Conservation (phyloP, 2,113 vertebrate genomes). For the Cyanocitta stelleri region DNA sequence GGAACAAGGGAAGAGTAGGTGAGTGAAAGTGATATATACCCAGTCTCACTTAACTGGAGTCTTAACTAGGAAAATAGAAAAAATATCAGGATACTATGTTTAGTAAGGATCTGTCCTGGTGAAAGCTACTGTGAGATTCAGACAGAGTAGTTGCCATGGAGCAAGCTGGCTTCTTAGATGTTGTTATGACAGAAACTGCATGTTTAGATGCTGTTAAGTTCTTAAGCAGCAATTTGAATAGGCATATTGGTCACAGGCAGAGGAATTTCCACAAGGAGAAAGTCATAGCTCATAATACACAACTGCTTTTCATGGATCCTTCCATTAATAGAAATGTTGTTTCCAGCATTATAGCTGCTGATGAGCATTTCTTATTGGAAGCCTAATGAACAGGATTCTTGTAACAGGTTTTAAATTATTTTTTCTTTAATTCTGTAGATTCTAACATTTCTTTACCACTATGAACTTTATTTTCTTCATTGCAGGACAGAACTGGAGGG, state of each 20-base stretch:
- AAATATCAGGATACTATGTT: background rate
- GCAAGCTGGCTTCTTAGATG: background rate
- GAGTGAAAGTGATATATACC: background rate
- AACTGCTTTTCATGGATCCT: background rate
- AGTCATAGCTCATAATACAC: background rate
- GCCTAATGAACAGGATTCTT: background rate
- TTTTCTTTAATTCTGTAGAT: background rate
- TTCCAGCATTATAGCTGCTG: background rate
- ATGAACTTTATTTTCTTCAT: background rate
- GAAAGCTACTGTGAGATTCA: background rate
- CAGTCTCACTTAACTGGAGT: background rate
- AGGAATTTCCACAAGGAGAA: background rate
- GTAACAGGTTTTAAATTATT: background rate
- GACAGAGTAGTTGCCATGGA: background rate
- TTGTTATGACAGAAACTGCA: background rate
- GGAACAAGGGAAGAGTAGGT: background rate
- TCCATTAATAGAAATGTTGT: background rate
- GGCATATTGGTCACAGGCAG: accelerated
- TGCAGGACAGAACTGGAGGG: background rate
- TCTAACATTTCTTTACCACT: background rate
- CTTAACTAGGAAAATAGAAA: background rate
- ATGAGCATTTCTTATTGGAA: background rate
- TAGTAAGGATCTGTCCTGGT: background rate
- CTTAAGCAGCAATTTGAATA: background rate
- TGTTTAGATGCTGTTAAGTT: background rate